These are phyloP conservation scores for Atherix ibis DNA, from an alignment of 2,888 invertebrate genomes.

Conservation along the genomic window DNA sequence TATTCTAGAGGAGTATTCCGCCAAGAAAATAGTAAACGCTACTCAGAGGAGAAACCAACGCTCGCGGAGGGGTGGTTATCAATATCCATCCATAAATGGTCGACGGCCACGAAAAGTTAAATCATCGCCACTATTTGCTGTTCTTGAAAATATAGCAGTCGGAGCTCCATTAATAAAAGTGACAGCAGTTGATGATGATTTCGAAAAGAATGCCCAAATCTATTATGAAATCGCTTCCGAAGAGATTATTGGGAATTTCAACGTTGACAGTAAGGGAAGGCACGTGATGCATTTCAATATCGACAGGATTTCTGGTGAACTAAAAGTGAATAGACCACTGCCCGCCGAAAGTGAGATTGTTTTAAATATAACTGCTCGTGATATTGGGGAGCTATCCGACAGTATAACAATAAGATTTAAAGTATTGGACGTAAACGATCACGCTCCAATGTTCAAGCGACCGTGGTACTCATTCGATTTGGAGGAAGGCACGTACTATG, in stretches of 20 bases:
- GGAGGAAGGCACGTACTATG: constrained; percentile 59
- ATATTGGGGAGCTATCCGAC: constrained; percentile 58
- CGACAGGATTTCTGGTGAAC: constrained; percentile 58
- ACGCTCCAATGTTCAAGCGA: constrained; percentile 66
- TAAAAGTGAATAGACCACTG: constrained; percentile 52
- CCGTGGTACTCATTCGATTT: constrained; percentile 71
- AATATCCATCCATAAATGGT: constrained; percentile 29
- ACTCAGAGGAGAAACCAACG: constrained; percentile 18
- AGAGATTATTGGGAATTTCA: constrained; percentile 38
- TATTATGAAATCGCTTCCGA: constrained; percentile 56
- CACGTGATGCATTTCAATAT: constrained; percentile 47
- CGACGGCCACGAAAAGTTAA: constrained; percentile 29
- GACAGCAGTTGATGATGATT: constrained; percentile 56
- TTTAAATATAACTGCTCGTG: constrained; percentile 58
- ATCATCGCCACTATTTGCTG: constrained; percentile 42
- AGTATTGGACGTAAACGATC: constrained; percentile 67
- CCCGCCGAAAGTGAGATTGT: constrained; percentile 61
- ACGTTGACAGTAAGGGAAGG: constrained; percentile 17
- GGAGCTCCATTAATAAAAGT: constrained; percentile 53
- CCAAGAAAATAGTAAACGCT: constrained; percentile 19
- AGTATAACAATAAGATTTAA: constrained; percentile 52
- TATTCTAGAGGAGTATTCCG: constrained; percentile 18
- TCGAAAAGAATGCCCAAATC: constrained; percentile 50
- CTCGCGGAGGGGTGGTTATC: constrained; percentile 26
- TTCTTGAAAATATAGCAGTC: constrained; percentile 56